Conservation (phyloP, 2,888 invertebrate genomes). For the Lycaena phlaeas region DNA sequence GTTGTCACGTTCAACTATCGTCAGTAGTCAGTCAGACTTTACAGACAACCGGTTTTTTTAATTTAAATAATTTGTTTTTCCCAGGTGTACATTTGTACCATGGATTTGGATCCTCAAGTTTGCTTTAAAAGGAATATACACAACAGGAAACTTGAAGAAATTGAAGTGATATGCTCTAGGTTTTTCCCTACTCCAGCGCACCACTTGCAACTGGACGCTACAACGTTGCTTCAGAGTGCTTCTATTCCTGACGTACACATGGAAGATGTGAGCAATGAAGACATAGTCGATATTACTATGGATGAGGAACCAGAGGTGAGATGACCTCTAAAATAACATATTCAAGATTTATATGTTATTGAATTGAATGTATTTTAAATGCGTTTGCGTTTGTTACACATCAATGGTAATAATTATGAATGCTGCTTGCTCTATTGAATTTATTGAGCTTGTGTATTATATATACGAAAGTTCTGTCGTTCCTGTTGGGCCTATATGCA, state of each 20-base stretch:
- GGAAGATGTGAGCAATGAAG: conserved; percentile 76
- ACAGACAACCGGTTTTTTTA: too few relatives aligned
- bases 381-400: too few relatives aligned
- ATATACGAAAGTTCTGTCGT: too few relatives aligned
- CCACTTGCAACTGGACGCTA: conserved; percentile 86
- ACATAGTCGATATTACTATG: conserved; percentile 46
- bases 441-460: too few relatives aligned
- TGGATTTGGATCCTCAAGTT: conserved; percentile 84
- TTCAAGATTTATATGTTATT: too few relatives aligned
- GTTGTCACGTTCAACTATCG: too few relatives aligned
- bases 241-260: conserved; percentile 89
- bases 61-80: too few relatives aligned
- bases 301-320: conserved; percentile 67
- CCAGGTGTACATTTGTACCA: conserved; percentile 92
- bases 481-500: too few relatives aligned
- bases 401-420: too few relatives aligned
- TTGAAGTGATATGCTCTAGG: conserved; percentile 78
- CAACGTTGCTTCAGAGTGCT: conserved; percentile 86
- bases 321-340: conserved; percentile 4
- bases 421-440: too few relatives aligned
- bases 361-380: too few relatives aligned
- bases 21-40: too few relatives aligned
- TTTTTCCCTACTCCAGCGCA: conserved; percentile 88
- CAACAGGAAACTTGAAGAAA: conserved; percentile 83
- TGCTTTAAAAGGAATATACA: conserved; percentile 91